phyloP scores from a whole-genome alignment of 2,113 vertebrate species.

The Talpa occidentalis region DNA sequence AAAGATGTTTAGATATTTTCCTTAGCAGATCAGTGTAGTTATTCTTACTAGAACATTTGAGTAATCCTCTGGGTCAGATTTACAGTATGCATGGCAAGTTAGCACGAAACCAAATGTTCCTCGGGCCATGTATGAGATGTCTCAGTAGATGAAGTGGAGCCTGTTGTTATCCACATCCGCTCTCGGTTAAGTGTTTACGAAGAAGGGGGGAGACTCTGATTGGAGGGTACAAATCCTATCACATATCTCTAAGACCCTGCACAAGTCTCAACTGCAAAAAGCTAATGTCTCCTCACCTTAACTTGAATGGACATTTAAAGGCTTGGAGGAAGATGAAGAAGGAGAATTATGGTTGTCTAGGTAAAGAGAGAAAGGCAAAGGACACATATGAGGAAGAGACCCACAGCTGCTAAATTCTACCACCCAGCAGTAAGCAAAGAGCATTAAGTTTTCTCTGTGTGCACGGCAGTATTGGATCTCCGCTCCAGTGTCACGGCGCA shows the following conservation, averaged over 20 bases:
- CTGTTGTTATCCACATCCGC: neutral
- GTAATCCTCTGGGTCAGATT: neutral
- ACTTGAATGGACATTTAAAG: neutral
- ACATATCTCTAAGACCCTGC: neutral
- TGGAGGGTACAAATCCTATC: neutral
- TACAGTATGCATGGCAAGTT: neutral
- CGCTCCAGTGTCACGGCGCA: neutral
- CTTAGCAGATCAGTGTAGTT: neutral
- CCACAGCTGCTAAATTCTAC: neutral
- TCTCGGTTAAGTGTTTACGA: neutral
- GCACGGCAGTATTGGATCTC: neutral
- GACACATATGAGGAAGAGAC: neutral
- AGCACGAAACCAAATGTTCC: neutral
- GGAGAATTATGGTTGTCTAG: neutral
- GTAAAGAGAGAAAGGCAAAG: neutral
- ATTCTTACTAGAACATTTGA: neutral
- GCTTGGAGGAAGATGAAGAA: neutral
- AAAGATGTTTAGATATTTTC: neutral
- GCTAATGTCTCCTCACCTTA: neutral
- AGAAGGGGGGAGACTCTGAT: neutral
- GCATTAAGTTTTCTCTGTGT: neutral
- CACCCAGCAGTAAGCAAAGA: neutral
- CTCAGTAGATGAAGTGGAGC: neutral
- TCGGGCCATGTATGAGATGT: neutral
- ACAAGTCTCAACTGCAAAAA: neutral